These are phyloP conservation scores for Brotula barbata DNA, from an alignment of 2,797 vertebrate genomes.

Conservation along the genomic window DNA sequence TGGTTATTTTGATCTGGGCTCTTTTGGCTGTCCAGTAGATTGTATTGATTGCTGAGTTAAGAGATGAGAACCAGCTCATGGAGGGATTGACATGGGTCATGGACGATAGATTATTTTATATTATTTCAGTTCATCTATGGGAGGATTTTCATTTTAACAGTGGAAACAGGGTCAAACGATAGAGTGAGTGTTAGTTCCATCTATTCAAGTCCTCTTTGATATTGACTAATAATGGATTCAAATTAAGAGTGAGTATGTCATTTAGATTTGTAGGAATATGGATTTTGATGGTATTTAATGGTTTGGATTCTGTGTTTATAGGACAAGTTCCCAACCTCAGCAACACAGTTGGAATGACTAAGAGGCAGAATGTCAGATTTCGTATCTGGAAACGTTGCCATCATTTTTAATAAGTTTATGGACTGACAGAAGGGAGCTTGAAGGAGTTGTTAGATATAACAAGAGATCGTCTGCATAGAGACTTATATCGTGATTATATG, in stretches of 20 bases:
- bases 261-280: no score
- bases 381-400: neutral
- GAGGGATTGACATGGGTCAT: neutral
- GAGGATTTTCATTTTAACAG: neutral
- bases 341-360: no score
- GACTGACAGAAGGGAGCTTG: neutral
- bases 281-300: conserved; percentile 6
- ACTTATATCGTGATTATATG: no score
- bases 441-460: conserved; percentile 1
- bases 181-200: neutral
- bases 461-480: conserved; percentile 9
- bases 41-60: neutral
- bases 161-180: neutral
- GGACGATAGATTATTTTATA: no score
- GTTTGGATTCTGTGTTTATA: neutral
- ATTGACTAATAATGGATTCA: neutral
- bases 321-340: neutral
- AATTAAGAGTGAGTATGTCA: neutral
- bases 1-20: neutral
- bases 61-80: conserved; percentile 10
- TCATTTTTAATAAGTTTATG: neutral
- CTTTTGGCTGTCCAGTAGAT: neutral
- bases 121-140: no score
- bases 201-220: no score
- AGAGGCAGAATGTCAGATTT: conserved; percentile 4